Base-by-base conservation (phyloP, 2,113 vertebrate genomes). In the Ailurus styani region DNA sequence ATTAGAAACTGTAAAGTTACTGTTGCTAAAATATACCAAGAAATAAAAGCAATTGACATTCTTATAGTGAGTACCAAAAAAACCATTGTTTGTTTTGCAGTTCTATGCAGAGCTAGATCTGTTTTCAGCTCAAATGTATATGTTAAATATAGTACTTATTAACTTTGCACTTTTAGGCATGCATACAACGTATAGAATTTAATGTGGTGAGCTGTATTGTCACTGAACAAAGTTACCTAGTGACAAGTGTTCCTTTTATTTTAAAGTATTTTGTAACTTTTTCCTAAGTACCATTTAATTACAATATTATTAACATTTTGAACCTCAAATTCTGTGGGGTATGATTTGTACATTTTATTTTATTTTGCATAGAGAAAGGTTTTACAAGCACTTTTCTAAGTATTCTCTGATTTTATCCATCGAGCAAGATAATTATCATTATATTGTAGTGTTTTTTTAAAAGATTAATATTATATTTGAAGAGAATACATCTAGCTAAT, bases 1-100 rank as follows among this genome's bases (percentile, higher is more conserved):
- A 60, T 73, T 97, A 93, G 97, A 96, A 91, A 95, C 54, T 89
- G 13, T 94, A 93, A 98, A 97, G 87, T 97, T 96, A 93, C 84
- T 97, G 54, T 97, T 86, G 64, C 89, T 95, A 87, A 90, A 97
- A 55, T 86, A 79, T 34, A 75, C 17, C 8, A 15, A 89, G 60
- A 96, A 97, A 96, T 94, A 87, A 96, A 96, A 94, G 87, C 84
- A 57, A 72, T 2, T 98, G 95, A 89, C 83, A 93, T 96, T 97
- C 91, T 97, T 52, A 93, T 0, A 14, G 0, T 0, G 25, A 94
- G 62, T 45, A 93, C 57, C n/a, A n/a, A 95, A 40, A 21, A 94
- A 95, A 95, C 94, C 86, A 95, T 60, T 87, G 70, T 9, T 0
- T 92, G 72, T 95, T 97, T 97, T 91, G 96, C 72, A 82, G 3